Conservation (phyloP, 2,797 vertebrate genomes). For the Vespertilio murinus region DNA sequence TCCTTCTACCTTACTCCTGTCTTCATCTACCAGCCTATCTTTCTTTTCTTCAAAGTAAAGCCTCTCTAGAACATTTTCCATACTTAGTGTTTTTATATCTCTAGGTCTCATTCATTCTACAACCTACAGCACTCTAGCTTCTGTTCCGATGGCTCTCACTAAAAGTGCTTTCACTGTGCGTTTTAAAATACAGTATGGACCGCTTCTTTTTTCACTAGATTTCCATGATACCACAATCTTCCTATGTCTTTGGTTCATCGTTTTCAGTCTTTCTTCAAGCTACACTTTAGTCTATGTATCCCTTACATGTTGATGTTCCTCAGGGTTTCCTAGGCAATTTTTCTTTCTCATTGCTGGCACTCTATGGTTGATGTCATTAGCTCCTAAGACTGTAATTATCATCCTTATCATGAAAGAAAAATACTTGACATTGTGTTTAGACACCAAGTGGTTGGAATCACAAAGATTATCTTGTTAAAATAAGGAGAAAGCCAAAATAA, state of each 20-base stretch:
- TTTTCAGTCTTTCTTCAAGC: neutral
- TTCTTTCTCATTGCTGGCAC: neutral
- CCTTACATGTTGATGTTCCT: neutral
- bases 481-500: slow-evolving; percentile 12
- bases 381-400: neutral
- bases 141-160: neutral
- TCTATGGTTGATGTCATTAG: neutral
- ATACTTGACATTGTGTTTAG: neutral
- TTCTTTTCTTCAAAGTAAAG: neutral
- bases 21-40: neutral
- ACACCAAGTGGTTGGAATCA: neutral
- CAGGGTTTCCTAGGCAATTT: neutral
- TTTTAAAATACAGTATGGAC: neutral
- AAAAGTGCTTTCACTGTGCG: neutral
- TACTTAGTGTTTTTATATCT: neutral
- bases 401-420: neutral
- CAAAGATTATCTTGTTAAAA: neutral
- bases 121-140: neutral
- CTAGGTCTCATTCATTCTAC: neutral
- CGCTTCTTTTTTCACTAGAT: neutral
- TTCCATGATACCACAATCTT: neutral
- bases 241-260: neutral
- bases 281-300: neutral
- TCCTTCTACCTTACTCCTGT: neutral
- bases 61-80: neutral